Percentiles rank a stretch among this genome's conserved stretches.
Conservation (phyloP, 2,113 vertebrate species). For the Neolamprologus fasciatus region DNA sequence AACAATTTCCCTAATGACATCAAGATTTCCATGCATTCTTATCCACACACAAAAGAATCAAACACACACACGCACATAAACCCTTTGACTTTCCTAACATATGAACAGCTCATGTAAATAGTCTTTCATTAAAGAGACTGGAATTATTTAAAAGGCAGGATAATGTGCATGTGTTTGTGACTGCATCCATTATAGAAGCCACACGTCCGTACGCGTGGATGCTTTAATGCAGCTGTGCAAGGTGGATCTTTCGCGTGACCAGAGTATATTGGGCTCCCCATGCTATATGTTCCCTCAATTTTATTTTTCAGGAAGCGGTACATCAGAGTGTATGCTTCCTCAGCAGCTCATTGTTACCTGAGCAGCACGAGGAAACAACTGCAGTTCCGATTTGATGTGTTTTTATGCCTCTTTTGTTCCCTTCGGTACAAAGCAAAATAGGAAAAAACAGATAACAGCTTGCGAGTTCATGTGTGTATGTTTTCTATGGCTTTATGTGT, state of each 20-base stretch:
- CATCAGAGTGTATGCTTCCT: neutral
- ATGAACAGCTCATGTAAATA: neutral
- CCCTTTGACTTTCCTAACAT: neutral
- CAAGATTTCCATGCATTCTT: constrained; percentile 43
- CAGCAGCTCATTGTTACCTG: constrained; percentile 61
- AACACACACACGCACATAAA: neutral
- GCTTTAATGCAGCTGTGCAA: constrained; percentile 38
- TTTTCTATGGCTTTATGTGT: neutral
- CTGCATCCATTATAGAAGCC: neutral
- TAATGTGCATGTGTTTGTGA: neutral
- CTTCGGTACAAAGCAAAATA: neutral
- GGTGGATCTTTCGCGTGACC: constrained; percentile 14
- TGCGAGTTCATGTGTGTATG: neutral
- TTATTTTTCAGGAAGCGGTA: constrained; percentile 42
- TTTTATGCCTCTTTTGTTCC: constrained; percentile 29
- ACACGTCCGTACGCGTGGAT: neutral
- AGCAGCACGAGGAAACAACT: constrained; percentile 60
- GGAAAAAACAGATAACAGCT: constrained; percentile 47
- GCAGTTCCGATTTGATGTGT: constrained; percentile 27
- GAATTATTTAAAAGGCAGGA: constrained; percentile 29
- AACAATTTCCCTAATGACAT: constrained; percentile 42
- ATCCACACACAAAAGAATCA: neutral
- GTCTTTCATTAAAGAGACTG: constrained; percentile 5
- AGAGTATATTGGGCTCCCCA: neutral
- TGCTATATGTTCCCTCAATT: neutral